These are phyloP conservation scores for Fragum fragum DNA, from an alignment of 2,888 invertebrate species.

Conservation along the genomic window DNA sequence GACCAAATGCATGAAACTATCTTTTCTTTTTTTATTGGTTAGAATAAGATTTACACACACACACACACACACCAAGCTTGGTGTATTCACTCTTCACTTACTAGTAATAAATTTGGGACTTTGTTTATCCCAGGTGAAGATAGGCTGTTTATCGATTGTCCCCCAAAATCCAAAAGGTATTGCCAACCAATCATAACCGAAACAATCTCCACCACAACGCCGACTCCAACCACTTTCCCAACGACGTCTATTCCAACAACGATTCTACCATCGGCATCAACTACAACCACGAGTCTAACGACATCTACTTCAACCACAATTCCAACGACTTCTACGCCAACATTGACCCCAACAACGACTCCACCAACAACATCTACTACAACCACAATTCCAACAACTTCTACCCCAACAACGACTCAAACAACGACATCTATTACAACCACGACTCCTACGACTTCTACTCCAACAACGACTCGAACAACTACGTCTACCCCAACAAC, in stretches of 20 bases:
- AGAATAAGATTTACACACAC: too few species aligned
- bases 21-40: too few species aligned
- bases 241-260: not conserved
- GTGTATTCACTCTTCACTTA: too few species aligned
- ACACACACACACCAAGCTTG: too few species aligned
- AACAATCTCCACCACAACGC: not conserved
- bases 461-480: not conserved
- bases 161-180: not conserved
- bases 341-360: not conserved
- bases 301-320: not conserved
- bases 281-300: not conserved
- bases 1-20: too few species aligned
- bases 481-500: not conserved
- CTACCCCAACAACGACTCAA: not conserved
- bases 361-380: not conserved
- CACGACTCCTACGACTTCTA: not conserved
- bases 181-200: not conserved
- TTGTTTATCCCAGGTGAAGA: slow-evolving; percentile 1
- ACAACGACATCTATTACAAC: not conserved
- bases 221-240: not conserved
- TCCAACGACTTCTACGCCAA: not conserved
- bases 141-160: slow-evolving; percentile 17
- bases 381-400: not conserved
- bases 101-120: too few species aligned
- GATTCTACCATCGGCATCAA: not conserved